Conservation (phyloP, 1,140 invertebrate species). For the Venustaconcha ellipsiformis region DNA sequence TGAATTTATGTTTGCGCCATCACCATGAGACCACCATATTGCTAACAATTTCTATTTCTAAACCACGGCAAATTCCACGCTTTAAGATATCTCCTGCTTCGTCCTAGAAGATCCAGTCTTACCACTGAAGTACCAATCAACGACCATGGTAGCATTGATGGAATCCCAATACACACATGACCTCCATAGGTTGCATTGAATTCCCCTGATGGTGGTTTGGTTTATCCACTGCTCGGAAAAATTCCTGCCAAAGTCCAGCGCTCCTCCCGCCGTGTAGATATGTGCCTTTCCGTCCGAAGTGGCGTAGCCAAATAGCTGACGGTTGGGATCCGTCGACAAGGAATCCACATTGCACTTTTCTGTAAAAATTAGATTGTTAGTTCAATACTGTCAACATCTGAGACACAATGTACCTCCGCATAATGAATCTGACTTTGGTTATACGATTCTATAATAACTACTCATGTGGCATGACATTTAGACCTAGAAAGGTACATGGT, state of each 20-base stretch:
- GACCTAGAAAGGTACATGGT: too few relatives aligned
- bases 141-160: slow-evolving; percentile 2
- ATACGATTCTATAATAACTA: too few relatives aligned
- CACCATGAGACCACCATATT: too few relatives aligned
- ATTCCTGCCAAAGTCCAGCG: slow-evolving; percentile 5
- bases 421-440: too few relatives aligned
- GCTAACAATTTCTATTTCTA: too few relatives aligned
- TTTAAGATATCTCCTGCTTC: too few relatives aligned
- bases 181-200: slow-evolving; percentile 16
- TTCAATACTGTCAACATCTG: too few relatives aligned
- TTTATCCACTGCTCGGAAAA: slow-evolving; percentile 5
- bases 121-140: slow-evolving; percentile 21
- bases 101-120: background rate
- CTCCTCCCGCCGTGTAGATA: background rate
- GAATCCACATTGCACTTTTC: slow-evolving; percentile 1
- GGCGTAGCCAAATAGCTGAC: background rate
- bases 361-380: background rate
- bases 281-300: background rate
- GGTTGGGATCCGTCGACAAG: background rate
- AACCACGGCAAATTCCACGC: too few relatives aligned
- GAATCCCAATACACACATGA: slow-evolving; percentile 1
- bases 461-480: too few relatives aligned
- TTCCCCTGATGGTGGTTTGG: slow-evolving; percentile 11
- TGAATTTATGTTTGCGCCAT: too few relatives aligned
- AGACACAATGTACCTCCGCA: too few relatives aligned